Conservation (phyloP, 1,140 invertebrate species). For the Zaprionus vittiger region DNA sequence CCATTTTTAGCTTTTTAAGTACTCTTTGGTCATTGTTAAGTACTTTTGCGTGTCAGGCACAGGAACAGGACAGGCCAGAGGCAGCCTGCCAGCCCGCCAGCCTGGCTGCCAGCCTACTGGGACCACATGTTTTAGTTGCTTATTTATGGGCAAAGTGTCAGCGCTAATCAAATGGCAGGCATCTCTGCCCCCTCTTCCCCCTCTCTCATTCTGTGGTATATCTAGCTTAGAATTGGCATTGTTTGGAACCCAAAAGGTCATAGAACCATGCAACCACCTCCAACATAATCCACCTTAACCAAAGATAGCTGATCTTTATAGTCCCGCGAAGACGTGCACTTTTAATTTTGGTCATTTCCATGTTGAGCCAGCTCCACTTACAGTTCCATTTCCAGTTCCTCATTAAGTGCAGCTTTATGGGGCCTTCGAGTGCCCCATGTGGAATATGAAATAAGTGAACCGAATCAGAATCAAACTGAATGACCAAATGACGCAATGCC, state of each 20-base stretch:
- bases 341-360: constrained; percentile 46
- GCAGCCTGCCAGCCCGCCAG: constrained; percentile 20
- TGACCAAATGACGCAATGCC: constrained; percentile 67
- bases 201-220: neutral
- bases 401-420: constrained; percentile 73
- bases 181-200: constrained; percentile 57
- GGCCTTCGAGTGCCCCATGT: constrained; percentile 53
- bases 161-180: constrained; percentile 79
- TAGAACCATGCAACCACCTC: constrained; percentile 29
- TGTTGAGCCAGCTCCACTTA: constrained; percentile 36
- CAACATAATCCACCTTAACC: constrained; percentile 5
- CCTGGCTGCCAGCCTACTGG: constrained; percentile 35
- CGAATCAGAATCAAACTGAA: constrained; percentile 28
- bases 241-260: constrained; percentile 35
- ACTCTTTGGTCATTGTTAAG: constrained; percentile 83
- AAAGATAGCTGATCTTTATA: constrained; percentile 45
- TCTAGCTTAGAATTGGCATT: constrained; percentile 29
- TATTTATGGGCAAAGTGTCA: constrained; percentile 84
- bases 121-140: constrained; percentile 80
- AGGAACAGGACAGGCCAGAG: constrained; percentile 35
- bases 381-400: constrained; percentile 35
- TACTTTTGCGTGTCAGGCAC: constrained; percentile 78
- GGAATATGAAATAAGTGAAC: constrained; percentile 38
- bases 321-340: constrained; percentile 39
- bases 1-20: constrained; percentile 81